Percentiles rank a stretch among this genome's conserved stretches.
Evolutionary conservation across 2,797 vertebrate genomes (phyloP).

Genomic region (Cyclura pinguis): DNA sequence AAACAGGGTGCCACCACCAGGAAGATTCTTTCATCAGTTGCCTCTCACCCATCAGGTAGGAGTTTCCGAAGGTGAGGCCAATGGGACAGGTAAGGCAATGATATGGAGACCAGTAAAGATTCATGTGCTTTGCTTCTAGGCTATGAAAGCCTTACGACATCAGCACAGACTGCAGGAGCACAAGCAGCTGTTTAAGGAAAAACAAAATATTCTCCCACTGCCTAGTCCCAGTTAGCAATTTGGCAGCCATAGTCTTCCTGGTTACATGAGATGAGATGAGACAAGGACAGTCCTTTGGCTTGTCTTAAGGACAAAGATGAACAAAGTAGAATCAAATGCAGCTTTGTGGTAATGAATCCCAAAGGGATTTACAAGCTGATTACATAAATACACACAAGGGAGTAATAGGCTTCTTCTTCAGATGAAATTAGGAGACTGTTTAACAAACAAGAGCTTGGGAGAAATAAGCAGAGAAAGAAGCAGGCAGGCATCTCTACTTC

Average conservation of each 20-base stretch:
- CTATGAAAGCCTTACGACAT: not conserved
- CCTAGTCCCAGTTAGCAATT: not conserved
- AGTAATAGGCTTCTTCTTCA: not conserved
- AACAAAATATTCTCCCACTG: not conserved
- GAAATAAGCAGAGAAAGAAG: no score
- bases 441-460: not conserved
- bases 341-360: conserved; percentile 11
- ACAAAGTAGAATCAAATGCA: conserved; percentile 3
- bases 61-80: not conserved
- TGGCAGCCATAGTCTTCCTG: not conserved
- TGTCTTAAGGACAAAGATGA: no score
- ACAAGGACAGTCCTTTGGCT: not conserved
- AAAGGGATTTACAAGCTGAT: conserved; percentile 15
- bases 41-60: not conserved
- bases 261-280: not conserved
- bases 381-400: not conserved
- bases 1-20: not conserved
- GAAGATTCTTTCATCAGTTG: not conserved
- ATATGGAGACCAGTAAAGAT: not conserved
- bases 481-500: not conserved
- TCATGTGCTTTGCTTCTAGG: not conserved
- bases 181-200: no score
- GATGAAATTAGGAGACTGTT: not conserved
- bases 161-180: not conserved
- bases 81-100: not conserved